Evolutionary conservation across 2,888 invertebrate species (phyloP), one percentile per base, ranked within the genome.

Genomic region (Tridacna gigas): DNA sequence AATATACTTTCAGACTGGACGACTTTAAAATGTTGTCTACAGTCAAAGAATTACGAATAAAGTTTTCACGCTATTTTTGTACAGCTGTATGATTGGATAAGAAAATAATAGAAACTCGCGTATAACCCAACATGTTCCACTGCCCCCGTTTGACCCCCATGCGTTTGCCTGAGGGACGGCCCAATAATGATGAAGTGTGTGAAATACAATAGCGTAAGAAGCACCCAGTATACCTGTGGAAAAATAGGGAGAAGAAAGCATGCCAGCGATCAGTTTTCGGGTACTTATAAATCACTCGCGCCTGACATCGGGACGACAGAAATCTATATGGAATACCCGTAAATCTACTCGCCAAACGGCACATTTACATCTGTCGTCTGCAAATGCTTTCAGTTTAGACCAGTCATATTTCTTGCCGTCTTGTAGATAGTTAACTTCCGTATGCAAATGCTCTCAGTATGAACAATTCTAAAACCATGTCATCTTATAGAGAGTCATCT

Each of bases 191-290:
- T 71, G 51, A 71, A 71, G 71, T 26, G 71, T 51, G 51, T 71
- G 71, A 51, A 71, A 71, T 71, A 71, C 51, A 71, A 71, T 71
- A 71, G 48, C 51, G 71, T 71, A 71, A 48, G 28, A 71, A 71
- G 51, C 71, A 71, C 48, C 22, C 26, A n/a, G 48, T 51, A 48
- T 7, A 51, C 48, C 22, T 11, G 51, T 20, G 26, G 51, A 71
- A 71, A 25, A 22, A 71, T 25, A 22, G 11, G n/a, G 71, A n/a
- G 47, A 22, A 47, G 26, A 71, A n/a, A 48, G 25, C 48, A 48
- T 51, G 71, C 51, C 71, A 71, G 51, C 48, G 71, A 51, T 71
- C 71, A 47, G 22, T 47, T 48, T 71, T 25, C 51, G 26, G 51
- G 48, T 22, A 26, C 26, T 22, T 47, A 71, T 71, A 51, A 71